These are phyloP conservation scores for Cairina moschata DNA, from an alignment of 2,113 vertebrate genomes.

Conservation along the genomic window DNA sequence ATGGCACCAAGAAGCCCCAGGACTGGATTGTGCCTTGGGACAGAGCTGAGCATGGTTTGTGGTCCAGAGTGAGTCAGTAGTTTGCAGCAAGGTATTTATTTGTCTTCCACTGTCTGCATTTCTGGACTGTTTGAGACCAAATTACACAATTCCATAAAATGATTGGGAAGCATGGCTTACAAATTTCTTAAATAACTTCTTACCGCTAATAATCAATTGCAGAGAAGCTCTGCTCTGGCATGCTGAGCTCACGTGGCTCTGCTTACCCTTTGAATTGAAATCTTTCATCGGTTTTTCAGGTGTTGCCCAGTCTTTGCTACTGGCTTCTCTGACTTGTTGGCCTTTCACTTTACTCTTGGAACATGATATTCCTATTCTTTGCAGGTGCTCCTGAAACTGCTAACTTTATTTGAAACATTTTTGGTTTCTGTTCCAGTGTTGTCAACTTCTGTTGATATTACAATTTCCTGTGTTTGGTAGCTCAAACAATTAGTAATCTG, in stretches of 20 bases:
- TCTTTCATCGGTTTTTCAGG: neutral
- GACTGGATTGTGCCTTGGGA: neutral
- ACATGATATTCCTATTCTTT: neutral
- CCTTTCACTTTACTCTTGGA: neutral
- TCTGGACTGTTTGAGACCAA: neutral
- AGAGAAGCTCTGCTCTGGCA: conserved; percentile 1
- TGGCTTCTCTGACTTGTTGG: neutral
- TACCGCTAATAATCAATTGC: neutral
- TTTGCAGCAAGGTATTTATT: neutral
- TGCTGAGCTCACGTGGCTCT: neutral
- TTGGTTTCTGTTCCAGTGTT: neutral
- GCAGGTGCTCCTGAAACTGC: neutral
- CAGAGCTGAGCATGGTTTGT: neutral
- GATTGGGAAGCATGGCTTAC: neutral
- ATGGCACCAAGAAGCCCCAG: neutral
- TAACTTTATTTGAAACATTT: neutral
- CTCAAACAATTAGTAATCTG: neutral
- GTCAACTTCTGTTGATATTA: neutral
- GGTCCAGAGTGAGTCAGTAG: neutral
- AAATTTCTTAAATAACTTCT: neutral
- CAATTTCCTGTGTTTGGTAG: neutral
- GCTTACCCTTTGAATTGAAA: neutral
- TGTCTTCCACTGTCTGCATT: neutral
- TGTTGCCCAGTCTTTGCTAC: neutral
- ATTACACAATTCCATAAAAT: neutral